Percentiles rank a stretch among this genome's conserved stretches.
Evolutionary conservation across 1,140 invertebrate genomes (phyloP).

Genomic region (Trichomalopsis sarcophagae): DNA sequence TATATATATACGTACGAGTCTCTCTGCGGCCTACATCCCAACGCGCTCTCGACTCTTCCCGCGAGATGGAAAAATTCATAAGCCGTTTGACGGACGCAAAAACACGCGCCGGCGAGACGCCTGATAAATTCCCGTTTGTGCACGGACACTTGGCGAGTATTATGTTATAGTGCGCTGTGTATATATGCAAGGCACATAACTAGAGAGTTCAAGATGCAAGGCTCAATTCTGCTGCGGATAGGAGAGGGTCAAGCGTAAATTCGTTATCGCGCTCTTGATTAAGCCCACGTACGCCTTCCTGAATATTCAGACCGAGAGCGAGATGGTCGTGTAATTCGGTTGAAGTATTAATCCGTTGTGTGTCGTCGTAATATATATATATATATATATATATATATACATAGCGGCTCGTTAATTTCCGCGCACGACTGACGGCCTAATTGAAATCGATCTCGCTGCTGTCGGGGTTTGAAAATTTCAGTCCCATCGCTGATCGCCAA

Average conservation of each 20-base stretch:
- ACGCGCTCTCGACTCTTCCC: not conserved
- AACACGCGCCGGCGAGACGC: too few relatives aligned
- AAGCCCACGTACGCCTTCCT: not conserved
- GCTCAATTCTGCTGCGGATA: not conserved
- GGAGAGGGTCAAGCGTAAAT: not conserved
- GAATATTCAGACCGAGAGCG: too few relatives aligned
- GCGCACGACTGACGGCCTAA: not conserved
- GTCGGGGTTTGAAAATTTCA: too few relatives aligned
- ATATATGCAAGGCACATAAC: not conserved
- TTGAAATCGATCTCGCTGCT: not conserved
- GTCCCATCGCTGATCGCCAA: too few relatives aligned
- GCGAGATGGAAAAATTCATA: too few relatives aligned
- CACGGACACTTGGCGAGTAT: not conserved
- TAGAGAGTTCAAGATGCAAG: not conserved
- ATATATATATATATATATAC: too few relatives aligned
- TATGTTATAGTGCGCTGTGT: not conserved
- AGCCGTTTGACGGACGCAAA: too few relatives aligned
- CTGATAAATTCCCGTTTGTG: too few relatives aligned
- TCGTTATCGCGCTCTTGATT: not conserved
- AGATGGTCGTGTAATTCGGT: too few relatives aligned
- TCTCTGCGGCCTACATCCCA: not conserved
- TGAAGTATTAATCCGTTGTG: too few relatives aligned
- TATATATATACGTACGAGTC: not conserved
- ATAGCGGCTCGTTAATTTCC: too few relatives aligned
- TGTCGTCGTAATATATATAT: too few relatives aligned